Base-by-base conservation (phyloP, 2,113 vertebrate genomes). In the Bos taurus region DNA sequence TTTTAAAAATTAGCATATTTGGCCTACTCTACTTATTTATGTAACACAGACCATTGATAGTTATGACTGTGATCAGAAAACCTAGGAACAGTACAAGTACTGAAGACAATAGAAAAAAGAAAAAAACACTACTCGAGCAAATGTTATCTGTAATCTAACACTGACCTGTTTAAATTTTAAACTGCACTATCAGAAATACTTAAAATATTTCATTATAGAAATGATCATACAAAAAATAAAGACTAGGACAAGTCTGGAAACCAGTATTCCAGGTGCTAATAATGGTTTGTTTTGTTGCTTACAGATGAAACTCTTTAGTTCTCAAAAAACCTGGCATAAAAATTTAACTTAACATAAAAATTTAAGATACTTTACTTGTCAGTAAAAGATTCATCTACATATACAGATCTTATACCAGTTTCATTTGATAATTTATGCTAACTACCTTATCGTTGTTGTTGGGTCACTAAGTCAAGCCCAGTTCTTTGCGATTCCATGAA, bases 341-440 rank as follows among this genome's bases (percentile, higher is more conserved):
- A 94, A 87, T 97, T 83, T 89, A 95, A 54, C 12, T 83, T 88
- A 93, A 56, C 13, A 17, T 80, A 78, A 88, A 40, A 86, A 87
- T 54, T 30, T 89, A 90, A 88, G 74, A 82, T 33, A 77, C 21
- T 48, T 64, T 9, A 88, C 9, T 48, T 74, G n/a, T 15, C 77
- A 88, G 62, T 48, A 74, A 84, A 50, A 89, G 26, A 62, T 26
- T 94, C 59, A 85, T 64, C 40, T 56, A 74, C 21, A 93, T 28
- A 85, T 13, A 26, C 0, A 74, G 54, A 81, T 33, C 54, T 78
- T 62, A 89, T 1, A 78, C 33, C 74, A 67, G 33, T 88, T 94
- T 93, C 86, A 92, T 64, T 67, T 48, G 40, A 36, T 91, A 88
- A 56, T 67, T 90, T 94, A 94, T 60, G 40, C 56, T 93, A 50